Evolutionary conservation across 1,140 invertebrate species (phyloP).

Genomic region (Parasteatoda tepidariorum): DNA sequence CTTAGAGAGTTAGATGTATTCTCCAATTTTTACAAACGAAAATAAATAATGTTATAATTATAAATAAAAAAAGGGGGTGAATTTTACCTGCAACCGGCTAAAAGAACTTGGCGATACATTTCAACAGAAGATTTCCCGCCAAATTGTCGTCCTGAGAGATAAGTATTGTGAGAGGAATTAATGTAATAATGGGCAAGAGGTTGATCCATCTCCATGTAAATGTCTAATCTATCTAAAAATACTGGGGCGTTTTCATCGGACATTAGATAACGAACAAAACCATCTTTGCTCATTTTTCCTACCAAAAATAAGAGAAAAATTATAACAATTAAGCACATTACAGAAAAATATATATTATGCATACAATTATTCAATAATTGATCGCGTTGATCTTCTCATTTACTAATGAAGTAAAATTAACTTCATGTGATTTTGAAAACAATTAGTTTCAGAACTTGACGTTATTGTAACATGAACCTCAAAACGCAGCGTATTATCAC

Average conservation of each 20-base stretch:
- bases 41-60: too few relatives aligned
- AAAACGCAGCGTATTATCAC: too few relatives aligned
- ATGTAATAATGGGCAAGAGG: slow-evolving; percentile 98
- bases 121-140: slow-evolving; percentile 98
- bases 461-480: too few relatives aligned
- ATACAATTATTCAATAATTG: too few relatives aligned
- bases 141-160: slow-evolving; percentile 95
- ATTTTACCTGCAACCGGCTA: slow-evolving; percentile 90
- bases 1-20: too few relatives aligned
- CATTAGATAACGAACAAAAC: slow-evolving; percentile 96
- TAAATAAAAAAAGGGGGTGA: too few relatives aligned
- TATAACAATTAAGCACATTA: not conserved
- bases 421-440: too few relatives aligned
- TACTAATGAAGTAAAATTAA: too few relatives aligned
- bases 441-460: too few relatives aligned
- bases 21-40: too few relatives aligned
- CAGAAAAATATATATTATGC: not conserved
- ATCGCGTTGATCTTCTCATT: too few relatives aligned
- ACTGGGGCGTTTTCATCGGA: slow-evolving; percentile 99
- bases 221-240: slow-evolving; percentile 94
- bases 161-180: slow-evolving; percentile 99
- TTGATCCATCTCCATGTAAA: slow-evolving; percentile 99
- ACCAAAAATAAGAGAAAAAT: too few relatives aligned
- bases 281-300: slow-evolving; percentile 89
- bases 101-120: slow-evolving; percentile 96